Evolutionary conservation across 1,140 invertebrate species (phyloP).

Genomic region (Drosophila arizonae): DNA sequence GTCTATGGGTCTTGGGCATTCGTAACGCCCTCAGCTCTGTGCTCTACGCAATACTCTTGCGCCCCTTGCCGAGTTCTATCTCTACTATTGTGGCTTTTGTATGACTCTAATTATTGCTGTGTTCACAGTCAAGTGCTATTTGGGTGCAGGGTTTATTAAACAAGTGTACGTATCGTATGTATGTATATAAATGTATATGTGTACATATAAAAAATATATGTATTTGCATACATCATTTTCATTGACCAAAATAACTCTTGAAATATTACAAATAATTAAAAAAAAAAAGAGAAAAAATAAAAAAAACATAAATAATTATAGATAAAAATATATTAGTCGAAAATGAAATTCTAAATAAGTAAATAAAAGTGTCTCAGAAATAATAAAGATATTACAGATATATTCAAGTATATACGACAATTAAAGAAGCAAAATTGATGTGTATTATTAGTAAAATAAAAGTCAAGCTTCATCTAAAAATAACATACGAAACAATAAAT

Average conservation of each 20-base stretch:
- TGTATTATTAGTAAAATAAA: background rate
- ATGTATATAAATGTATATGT: background rate
- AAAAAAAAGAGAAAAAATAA: no score
- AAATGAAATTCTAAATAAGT: no score
- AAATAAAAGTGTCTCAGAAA: no score
- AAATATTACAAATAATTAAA: no score
- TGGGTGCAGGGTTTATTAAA: background rate
- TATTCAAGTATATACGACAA: no score
- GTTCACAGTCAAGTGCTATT: constrained; percentile 15
- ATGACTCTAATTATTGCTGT: constrained; percentile 23
- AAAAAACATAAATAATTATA: no score
- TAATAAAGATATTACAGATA: no score
- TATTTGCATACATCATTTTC: no score
- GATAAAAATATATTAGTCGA: no score
- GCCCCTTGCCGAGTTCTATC: background rate
- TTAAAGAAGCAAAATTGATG: no score
- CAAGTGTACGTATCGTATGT: background rate
- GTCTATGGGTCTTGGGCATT: constrained; percentile 37
- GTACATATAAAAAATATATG: background rate
- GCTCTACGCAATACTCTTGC: background rate
- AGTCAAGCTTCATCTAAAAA: constrained; percentile 1
- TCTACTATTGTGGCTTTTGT: constrained; percentile 33
- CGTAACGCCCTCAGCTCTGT: constrained; percentile 9
- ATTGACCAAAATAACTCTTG: no score
- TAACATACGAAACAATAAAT: constrained; percentile 24